Evolutionary conservation across 2,888 invertebrate species (phyloP).

Genomic region (Dysmachus trigonus): DNA sequence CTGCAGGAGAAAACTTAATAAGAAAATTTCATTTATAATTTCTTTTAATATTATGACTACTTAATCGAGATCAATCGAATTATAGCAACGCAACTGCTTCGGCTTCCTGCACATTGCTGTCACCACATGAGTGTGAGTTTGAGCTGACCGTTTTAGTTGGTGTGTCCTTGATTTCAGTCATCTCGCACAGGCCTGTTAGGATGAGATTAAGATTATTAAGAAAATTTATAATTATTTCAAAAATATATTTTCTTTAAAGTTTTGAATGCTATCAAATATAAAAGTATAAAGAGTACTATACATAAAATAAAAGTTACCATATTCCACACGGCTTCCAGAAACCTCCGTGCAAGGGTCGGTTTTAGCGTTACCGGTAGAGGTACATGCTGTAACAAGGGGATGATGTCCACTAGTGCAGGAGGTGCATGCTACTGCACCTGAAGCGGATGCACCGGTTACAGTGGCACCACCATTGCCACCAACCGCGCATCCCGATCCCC

Average conservation of each 20-base stretch:
- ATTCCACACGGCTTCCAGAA: background rate
- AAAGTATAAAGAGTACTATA: too few species aligned
- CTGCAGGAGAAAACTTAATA: background rate
- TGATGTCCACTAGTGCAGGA: background rate
- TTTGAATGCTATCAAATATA: too few species aligned
- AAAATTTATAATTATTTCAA: too few species aligned
- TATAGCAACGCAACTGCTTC: slow-evolving; percentile 27
- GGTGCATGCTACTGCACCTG: background rate
- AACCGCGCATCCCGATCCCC: background rate
- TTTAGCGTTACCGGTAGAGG: background rate
- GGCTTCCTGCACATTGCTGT: slow-evolving; percentile 7
- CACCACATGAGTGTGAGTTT: slow-evolving; percentile 7
- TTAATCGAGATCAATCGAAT: background rate
- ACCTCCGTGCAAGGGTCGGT: background rate
- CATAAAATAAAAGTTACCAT: background rate
- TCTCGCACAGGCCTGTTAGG: background rate
- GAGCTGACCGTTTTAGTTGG: slow-evolving; percentile 8
- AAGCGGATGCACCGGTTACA: background rate
- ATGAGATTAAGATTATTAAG: background rate
- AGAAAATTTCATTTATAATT: background rate
- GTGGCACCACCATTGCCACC: background rate
- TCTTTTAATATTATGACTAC: background rate
- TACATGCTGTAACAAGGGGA: background rate
- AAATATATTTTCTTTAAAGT: background rate
- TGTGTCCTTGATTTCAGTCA: slow-evolving; percentile 7